These are phyloP conservation scores for Potorous gilbertii DNA, from an alignment of 2,797 vertebrate species.

Conservation along the genomic window DNA sequence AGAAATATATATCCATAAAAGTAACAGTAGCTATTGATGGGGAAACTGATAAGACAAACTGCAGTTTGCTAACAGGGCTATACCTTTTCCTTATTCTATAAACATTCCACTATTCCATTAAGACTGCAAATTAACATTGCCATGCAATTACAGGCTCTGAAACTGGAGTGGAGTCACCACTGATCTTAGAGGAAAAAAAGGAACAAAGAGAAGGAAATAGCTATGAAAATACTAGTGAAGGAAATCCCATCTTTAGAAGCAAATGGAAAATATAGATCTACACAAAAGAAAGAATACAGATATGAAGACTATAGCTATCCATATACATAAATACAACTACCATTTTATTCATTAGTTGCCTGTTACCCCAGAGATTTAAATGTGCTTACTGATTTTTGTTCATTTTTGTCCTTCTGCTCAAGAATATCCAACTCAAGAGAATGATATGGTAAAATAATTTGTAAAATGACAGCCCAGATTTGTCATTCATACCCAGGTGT, in stretches of 20 bases:
- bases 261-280: background rate
- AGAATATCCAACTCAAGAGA: background rate
- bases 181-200: background rate
- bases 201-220: background rate
- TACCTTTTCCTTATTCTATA: background rate
- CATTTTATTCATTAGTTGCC: background rate
- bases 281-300: background rate
- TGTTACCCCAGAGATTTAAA: background rate
- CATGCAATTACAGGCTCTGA: constrained; percentile 24
- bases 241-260: background rate
- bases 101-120: constrained; percentile 4
- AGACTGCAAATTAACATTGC: background rate
- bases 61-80: background rate
- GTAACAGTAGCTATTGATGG: constrained; percentile 1
- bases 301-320: background rate
- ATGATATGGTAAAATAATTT: background rate
- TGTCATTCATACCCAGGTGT: background rate
- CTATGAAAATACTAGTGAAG: rapidly evolving
- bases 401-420: background rate
- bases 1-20: background rate
- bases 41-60: background rate
- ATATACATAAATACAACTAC: background rate
- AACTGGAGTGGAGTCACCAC: background rate
- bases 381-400: background rate
- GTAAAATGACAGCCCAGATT: background rate